Evolutionary conservation across 2,113 vertebrate species (phyloP).

Genomic region (Nanorana parkeri): DNA sequence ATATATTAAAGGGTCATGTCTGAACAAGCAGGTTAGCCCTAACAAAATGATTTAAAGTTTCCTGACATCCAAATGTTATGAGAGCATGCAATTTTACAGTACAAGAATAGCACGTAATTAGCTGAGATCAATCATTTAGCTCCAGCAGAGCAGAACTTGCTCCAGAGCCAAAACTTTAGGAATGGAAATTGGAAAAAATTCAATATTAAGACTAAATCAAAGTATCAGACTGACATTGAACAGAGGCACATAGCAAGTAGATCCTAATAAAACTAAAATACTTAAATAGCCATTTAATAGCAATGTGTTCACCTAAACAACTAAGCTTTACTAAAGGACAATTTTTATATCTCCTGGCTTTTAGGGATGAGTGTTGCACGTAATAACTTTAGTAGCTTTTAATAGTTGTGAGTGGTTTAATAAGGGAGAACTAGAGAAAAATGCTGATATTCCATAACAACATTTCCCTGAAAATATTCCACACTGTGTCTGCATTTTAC

Average conservation of each 20-base stretch:
- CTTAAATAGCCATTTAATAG: not conserved
- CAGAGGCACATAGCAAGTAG: not conserved
- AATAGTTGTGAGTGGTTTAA: no score
- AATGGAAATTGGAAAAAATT: conserved; percentile 35
- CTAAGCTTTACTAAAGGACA: no score
- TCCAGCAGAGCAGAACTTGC: conserved; percentile 35
- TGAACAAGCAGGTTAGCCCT: conserved; percentile 43
- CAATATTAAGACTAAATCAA: not conserved
- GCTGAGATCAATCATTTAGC: conserved; percentile 49
- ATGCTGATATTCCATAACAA: no score
- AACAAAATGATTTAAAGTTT: conserved; percentile 47
- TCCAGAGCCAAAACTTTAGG: conserved; percentile 20
- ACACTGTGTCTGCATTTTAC: no score
- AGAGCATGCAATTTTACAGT: conserved; percentile 33
- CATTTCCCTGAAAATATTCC: no score
- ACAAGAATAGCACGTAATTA: conserved; percentile 50
- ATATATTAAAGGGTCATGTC: conserved; percentile 50
- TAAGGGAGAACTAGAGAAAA: no score
- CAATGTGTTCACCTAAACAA: no score
- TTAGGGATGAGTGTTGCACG: no score
- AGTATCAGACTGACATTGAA: not conserved
- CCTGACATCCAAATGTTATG: conserved; percentile 44
- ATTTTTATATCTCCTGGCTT: no score
- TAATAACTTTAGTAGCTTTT: no score
- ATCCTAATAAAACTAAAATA: not conserved